Conservation (phyloP, 2,797 vertebrate species). For the Leptoclinus maculatus region DNA sequence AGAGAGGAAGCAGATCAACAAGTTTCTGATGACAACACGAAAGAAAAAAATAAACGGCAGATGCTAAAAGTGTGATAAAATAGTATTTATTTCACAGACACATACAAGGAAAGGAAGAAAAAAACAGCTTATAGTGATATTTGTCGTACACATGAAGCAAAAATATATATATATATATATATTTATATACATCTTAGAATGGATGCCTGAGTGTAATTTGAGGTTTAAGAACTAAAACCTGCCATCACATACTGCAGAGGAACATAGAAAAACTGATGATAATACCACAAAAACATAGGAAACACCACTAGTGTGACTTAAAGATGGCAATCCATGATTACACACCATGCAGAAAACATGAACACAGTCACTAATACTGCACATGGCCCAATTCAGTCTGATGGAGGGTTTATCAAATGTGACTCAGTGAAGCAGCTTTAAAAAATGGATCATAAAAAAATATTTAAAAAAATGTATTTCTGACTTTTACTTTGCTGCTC, state of each 20-base stretch:
- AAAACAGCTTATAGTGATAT: constrained; percentile 83
- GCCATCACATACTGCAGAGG: constrained; percentile 62
- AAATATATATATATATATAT: constrained; percentile 56
- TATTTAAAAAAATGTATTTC: neutral
- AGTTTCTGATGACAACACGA: neutral
- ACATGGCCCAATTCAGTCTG: constrained; percentile 15
- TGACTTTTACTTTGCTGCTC: neutral
- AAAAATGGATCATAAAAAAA: constrained; percentile 10
- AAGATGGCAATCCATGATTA: constrained; percentile 4
- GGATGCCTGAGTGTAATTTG: constrained; percentile 72
- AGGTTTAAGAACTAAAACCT: constrained; percentile 56
- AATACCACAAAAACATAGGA: constrained; percentile 14
- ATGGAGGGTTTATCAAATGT: neutral
- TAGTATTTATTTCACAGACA: constrained; percentile 86
- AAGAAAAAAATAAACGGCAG: neutral
- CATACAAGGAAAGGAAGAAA: constrained; percentile 64
- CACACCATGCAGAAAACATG: neutral
- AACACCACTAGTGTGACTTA: constrained; percentile 19
- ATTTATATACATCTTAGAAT: constrained; percentile 75
- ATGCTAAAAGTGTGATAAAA: constrained; percentile 80
- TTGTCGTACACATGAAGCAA: constrained; percentile 75
- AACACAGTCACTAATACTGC: constrained; percentile 22
- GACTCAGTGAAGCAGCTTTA: neutral
- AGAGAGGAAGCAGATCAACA: neutral
- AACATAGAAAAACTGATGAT: constrained; percentile 33